Percentiles rank a stretch among this genome's conserved stretches.
phyloP scores from a whole-genome alignment of 1,140 invertebrate species.

The Heliconius nattereri region DNA sequence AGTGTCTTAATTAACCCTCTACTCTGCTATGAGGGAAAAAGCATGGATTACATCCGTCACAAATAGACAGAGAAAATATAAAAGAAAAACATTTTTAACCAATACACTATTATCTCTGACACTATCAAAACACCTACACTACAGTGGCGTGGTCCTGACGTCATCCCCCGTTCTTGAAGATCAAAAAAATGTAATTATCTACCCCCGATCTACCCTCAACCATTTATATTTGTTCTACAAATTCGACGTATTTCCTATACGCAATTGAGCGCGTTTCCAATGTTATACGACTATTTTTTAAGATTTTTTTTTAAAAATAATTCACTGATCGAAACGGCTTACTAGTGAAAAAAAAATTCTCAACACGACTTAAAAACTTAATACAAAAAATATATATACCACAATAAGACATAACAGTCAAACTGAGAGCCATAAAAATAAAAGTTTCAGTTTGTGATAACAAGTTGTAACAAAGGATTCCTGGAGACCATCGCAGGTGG shows the following conservation, averaged over 20 bases:
- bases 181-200: constrained; percentile 81
- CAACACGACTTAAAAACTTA: background rate
- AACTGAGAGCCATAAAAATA: background rate
- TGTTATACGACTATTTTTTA: constrained; percentile 46
- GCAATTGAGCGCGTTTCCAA: constrained; percentile 61
- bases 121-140: constrained; percentile 67
- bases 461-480: constrained; percentile 1
- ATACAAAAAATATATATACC: background rate
- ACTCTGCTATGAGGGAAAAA: no score
- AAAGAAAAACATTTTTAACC: background rate
- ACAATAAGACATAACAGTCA: background rate
- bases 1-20: no score
- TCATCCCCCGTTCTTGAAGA: constrained; percentile 68
- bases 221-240: constrained; percentile 81
- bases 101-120: constrained; percentile 57
- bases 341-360: no score
- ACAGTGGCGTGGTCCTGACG: constrained; percentile 60
- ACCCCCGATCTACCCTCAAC: constrained; percentile 79
- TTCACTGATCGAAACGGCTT: no score
- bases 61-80: background rate
- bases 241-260: constrained; percentile 76
- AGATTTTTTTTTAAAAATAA: background rate
- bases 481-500: background rate
- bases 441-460: constrained; percentile 7
- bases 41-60: no score